These are phyloP conservation scores for Macropis europaea DNA, from an alignment of 2,888 invertebrate species.

Conservation along the genomic window DNA sequence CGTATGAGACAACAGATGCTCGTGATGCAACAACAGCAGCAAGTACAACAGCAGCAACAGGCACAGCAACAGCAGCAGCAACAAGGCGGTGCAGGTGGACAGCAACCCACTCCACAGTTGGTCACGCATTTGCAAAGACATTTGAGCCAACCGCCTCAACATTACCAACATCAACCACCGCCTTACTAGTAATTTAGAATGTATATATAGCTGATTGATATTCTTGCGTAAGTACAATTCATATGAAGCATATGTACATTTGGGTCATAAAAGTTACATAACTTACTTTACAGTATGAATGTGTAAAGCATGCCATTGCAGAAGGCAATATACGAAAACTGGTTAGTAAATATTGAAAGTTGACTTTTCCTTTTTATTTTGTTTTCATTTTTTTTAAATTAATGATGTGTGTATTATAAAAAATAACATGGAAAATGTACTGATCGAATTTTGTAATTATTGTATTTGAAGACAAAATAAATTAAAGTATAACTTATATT, in stretches of 20 bases:
- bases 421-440: background rate
- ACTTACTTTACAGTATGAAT: slow-evolving; percentile 42
- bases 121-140: slow-evolving; percentile 86
- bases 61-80: slow-evolving; percentile 81
- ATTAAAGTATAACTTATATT: background rate
- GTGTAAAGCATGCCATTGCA: slow-evolving; percentile 41
- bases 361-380: background rate
- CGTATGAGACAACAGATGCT: slow-evolving; percentile 87
- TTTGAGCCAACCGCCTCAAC: slow-evolving; percentile 80
- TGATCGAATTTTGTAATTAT: slow-evolving; percentile 3
- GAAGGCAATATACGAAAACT: slow-evolving; percentile 22
- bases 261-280: slow-evolving; percentile 9
- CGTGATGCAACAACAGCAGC: slow-evolving; percentile 83
- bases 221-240: too few species aligned
- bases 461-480: slow-evolving; percentile 1
- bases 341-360: background rate
- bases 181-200: slow-evolving; percentile 78
- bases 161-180: slow-evolving; percentile 83
- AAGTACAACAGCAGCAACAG: slow-evolving; percentile 81
- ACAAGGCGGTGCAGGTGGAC: slow-evolving; percentile 72
- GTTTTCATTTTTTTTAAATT: background rate
- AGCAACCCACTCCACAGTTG: slow-evolving; percentile 83
- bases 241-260: slow-evolving; percentile 26
- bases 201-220: slow-evolving; percentile 48
- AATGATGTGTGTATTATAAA: slow-evolving; percentile 2